Evolutionary conservation across 2,113 vertebrate species (phyloP), one percentile per base, ranked within the genome.

Genomic region (Notothenia coriiceps): DNA sequence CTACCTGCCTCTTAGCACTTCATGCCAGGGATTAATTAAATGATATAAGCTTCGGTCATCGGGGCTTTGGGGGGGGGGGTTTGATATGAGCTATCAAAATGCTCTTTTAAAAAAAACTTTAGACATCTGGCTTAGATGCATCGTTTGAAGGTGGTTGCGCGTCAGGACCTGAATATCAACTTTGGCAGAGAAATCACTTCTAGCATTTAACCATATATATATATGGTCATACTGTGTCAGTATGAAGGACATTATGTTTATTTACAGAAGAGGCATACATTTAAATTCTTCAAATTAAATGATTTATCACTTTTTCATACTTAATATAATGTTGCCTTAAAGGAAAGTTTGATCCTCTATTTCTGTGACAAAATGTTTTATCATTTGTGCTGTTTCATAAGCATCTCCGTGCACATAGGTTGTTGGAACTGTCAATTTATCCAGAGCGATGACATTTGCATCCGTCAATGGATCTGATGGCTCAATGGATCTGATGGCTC

Each of bases 11-110:
- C 76, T 35, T 74, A 84, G 75, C 75, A 73, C 88, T 88, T 92
- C 89, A 89, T 74, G 77, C 55, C 73, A 86, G 66, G 79, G 86
- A 83, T 89, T 86, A 89, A 92, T 92, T 90, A 74, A 90, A 93
- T 84, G 84, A 90, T 80, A 86, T 85, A 89, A 89, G 83, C 85
- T 74, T 57, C 67, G 84, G 87, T 88, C 91, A 80, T 82, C 59
- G 62, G 62, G 77, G 78, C 46, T 88, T 81, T 51, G 50, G 75
- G 62, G 86, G 86, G 89, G 92, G 88, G 92, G 86, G 90, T 90
- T 77, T 70, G 57, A 65, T 50, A 65, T 69, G 74, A 80, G 59
- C 68, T 61, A 79, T 89, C 75, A 79, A 51, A 71, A 84, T 10
- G 68, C 15, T 12, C 35, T 52, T 73, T 73, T 59, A 61, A 7